These are phyloP conservation scores for Neocrepidodera transversa DNA, from an alignment of 2,888 invertebrate genomes.

Conservation along the genomic window DNA sequence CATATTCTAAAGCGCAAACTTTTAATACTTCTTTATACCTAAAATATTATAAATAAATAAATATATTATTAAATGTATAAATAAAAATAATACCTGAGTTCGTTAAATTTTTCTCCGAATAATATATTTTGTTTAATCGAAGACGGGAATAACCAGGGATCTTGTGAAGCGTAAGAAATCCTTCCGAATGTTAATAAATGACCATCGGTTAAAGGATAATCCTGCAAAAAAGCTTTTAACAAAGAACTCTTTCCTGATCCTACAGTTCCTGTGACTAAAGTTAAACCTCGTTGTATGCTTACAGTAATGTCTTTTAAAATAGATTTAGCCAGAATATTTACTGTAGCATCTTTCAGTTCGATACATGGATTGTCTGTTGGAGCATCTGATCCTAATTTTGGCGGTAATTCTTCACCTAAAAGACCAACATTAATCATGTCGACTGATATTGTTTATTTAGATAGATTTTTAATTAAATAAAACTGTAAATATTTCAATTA, in stretches of 20 bases:
- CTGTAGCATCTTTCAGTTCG: constrained; percentile 41
- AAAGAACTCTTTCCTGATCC: constrained; percentile 69
- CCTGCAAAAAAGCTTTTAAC: constrained; percentile 59
- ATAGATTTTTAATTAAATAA: too few species aligned
- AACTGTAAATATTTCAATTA: too few species aligned
- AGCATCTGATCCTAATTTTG: constrained; percentile 30
- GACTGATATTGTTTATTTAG: too few species aligned
- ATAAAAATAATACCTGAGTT: constrained; percentile 21
- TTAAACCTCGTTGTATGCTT: constrained; percentile 49
- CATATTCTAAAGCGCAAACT: constrained; percentile 73
- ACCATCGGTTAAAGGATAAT: constrained; percentile 58
- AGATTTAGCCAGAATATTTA: constrained; percentile 46
- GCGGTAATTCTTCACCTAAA: constrained; percentile 26
- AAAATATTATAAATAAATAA: constrained; percentile 1
- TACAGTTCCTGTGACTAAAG: constrained; percentile 69
- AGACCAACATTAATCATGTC: too few species aligned
- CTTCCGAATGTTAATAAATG: constrained; percentile 60
- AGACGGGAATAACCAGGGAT: constrained; percentile 68
- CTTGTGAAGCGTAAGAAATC: constrained; percentile 66
- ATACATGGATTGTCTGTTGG: constrained; percentile 44
- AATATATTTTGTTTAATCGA: constrained; percentile 77
- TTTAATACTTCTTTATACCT: constrained; percentile 58
- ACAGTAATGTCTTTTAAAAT: constrained; percentile 57
- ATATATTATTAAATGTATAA: neutral
- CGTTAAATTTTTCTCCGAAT: constrained; percentile 43